A percentile compares a stretch with the other conserved stretches of the same genome.
Evolutionary conservation across 2,113 vertebrate genomes (phyloP).

Genomic region (Brevimyrus niger): DNA sequence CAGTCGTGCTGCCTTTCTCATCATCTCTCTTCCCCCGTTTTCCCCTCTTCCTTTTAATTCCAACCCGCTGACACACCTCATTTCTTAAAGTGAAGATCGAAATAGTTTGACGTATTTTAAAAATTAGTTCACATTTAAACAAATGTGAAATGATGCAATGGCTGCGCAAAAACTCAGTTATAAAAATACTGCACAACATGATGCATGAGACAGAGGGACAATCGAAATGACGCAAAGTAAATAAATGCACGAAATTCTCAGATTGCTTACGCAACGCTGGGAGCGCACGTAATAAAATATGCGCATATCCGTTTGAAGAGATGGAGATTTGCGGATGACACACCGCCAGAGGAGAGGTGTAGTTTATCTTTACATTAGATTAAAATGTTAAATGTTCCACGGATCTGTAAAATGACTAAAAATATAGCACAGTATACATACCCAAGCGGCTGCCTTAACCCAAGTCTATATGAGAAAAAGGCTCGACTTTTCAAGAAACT

Average conservation of each 20-base stretch:
- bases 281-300: not conserved
- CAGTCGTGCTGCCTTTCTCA: not conserved
- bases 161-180: not conserved
- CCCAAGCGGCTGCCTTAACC: not conserved
- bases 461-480: not conserved
- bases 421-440: not conserved
- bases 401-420: not conserved
- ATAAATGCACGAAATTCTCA: not conserved
- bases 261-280: not conserved
- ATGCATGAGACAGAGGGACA: not conserved
- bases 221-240: not conserved
- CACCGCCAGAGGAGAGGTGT: not conserved
- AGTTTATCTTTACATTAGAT: not conserved
- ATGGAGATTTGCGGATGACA: not conserved
- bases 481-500: not conserved
- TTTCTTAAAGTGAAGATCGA: not conserved
- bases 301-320: not conserved
- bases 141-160: not conserved
- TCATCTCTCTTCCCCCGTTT: not conserved
- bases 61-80: not conserved
- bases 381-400: not conserved
- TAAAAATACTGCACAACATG: not conserved
- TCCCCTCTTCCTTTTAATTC: not conserved
- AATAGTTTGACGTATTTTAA: not conserved
- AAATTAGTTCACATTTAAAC: not conserved